These are phyloP conservation scores for Phataginus tetradactyla DNA, from an alignment of 2,797 vertebrate genomes.

Conservation along the genomic window DNA sequence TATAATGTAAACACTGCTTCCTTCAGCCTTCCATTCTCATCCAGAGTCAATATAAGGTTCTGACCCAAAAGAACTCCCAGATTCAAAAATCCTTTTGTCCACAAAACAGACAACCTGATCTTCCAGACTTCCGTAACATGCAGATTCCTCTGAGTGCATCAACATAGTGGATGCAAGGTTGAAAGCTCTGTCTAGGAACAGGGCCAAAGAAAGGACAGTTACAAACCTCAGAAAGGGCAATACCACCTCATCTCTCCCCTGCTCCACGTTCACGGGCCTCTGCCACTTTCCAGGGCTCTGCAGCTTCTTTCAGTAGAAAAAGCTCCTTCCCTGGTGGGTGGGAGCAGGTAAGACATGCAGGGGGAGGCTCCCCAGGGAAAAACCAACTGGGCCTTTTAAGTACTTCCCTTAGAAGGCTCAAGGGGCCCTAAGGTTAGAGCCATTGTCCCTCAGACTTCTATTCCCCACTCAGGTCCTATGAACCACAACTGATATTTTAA, in stretches of 20 bases:
- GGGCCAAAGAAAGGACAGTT: neutral
- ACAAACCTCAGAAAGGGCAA: neutral
- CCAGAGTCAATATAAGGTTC: neutral
- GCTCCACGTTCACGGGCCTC: neutral
- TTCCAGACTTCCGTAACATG: neutral
- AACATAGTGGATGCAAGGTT: neutral
- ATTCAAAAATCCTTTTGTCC: neutral
- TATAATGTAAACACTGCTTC: neutral
- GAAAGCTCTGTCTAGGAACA: neutral
- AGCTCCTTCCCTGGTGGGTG: neutral
- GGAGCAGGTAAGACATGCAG: neutral
- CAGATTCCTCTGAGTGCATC: neutral
- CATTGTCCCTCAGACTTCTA: neutral
- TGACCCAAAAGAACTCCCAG: neutral
- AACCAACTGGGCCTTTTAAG: neutral
- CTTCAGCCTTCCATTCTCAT: neutral
- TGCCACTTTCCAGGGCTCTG: neutral
- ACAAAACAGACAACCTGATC: neutral
- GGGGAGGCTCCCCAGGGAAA: neutral
- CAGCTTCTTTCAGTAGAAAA: neutral
- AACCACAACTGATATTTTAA: neutral
- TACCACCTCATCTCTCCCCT: accelerated
- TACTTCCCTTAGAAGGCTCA: neutral
- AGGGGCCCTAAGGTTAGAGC: neutral
- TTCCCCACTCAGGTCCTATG: neutral